Evolutionary conservation across 2,113 vertebrate genomes (phyloP), one percentile per base, ranked within the genome.

Genomic region (Paralichthys olivaceus): DNA sequence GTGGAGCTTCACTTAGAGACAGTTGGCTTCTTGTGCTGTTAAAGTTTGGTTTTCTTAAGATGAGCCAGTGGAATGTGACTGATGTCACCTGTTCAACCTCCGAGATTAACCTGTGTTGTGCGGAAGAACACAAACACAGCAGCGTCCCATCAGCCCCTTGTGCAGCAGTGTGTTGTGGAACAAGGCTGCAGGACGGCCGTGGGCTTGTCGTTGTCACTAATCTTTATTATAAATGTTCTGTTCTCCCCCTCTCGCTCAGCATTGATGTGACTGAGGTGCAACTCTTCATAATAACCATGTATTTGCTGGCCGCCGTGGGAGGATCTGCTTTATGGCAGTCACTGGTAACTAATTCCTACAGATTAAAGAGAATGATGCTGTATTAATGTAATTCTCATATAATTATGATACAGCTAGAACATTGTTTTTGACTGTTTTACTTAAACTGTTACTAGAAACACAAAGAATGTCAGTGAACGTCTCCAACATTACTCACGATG

Each of bases 211-310:
- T 69, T 4, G 15, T 87, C 79, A 81, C 89, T 93, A 95, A 96
- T 92, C 92, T 62, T 83, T 94, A 92, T 93, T 84, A 90, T 91
- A 85, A 81, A 91, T 92, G 64, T 55, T 84, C 47, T 95, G 91
- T 93, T 91, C 94, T 96, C 81, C 87, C 87, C 86, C 83, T 86
- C 92, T 91, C 94, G 90, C 95, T 96, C 96, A 99, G 98, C 95
- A 98, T 99, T 96, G 98, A 99, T 95, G 97, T 99, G 95, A 99
- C 98, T 92, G 98, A 99, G 94, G 98, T 99, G 86, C 98, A 99
- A 95, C 96, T 99, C 97, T 98, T 99, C 97, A 99, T 99, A 92
- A 98, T 99, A 93, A 92, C 95, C 95, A 95, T 99, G 96, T 98
- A 99, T 95, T 95, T 99, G 91, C 96, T 99, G 95, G 96, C 98